Base-by-base conservation (phyloP, 2,113 vertebrate species). In the Channa argus region DNA sequence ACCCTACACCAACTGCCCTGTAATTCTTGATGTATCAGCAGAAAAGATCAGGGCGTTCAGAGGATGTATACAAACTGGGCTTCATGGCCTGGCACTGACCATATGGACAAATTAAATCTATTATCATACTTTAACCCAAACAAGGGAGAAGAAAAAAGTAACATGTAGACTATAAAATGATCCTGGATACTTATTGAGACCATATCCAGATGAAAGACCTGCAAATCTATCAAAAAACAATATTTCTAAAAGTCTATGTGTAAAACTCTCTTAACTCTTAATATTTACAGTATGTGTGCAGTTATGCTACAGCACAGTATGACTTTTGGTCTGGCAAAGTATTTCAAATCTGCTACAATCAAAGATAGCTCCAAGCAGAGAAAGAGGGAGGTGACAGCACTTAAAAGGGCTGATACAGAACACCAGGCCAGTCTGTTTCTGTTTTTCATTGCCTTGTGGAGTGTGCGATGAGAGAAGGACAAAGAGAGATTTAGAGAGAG, bases 61-160 rank as follows among this genome's bases (percentile, higher is more conserved):
- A 53, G 50, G 39, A 59, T 55, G 44, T 43, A 38, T 33, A 53
- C 11, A 34, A 5, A 24, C 24, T 24, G 55, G 54, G 15, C 52
- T 7, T 50, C 34, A 24, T 24, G 24, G 24, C 24, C 70, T 71
- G 61, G 56, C n/a, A 2, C 12, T 36, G 36, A 5, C 60, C 78
- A 79, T 72, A 74, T 69, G 74, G 63, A 69, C 45, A 8, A 53
- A 13, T 70, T 70, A 66, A 66, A 71, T 47, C 45, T 50, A 7
- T 71, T 56, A 74, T 14, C 47, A 39, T 37, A 37, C 24, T 24
- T 24, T 24, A 24, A 24, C 24, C 24, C 24, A 24, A 24, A 24
- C 24, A 24, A 24, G 24, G 24, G 24, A 24, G 41, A 12, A 44
- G 14, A n/a, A 12, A 45, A 15, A 60, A 34, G 10, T n/a, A n/a